Evolutionary conservation across 1,140 invertebrate species (phyloP).

Genomic region (Nixonia krombeini): DNA sequence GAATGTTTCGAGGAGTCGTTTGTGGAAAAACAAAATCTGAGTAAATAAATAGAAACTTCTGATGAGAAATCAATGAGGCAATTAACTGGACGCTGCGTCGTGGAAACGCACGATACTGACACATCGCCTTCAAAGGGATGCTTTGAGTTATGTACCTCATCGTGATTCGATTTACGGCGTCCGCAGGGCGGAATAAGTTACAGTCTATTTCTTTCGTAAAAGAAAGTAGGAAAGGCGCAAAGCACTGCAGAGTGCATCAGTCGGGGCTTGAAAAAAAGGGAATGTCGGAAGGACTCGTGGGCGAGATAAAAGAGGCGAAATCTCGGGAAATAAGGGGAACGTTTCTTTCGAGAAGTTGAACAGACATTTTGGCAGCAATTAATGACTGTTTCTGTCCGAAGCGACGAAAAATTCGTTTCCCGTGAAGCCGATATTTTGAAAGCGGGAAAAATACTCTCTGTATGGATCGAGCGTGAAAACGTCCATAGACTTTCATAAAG

Average conservation of each 20-base stretch:
- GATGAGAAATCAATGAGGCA: too few relatives aligned
- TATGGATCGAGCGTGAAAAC: not conserved
- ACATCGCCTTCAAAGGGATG: too few relatives aligned
- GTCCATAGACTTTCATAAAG: constrained; percentile 9
- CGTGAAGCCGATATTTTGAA: too few relatives aligned
- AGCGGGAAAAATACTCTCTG: not conserved
- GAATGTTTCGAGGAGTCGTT: not conserved
- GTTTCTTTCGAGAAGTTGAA: not conserved
- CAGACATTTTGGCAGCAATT: too few relatives aligned
- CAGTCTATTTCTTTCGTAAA: not conserved
- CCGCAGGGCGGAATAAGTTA: not conserved
- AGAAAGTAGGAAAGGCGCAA: not conserved
- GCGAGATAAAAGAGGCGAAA: not conserved
- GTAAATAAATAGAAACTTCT: too few relatives aligned
- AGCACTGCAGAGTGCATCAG: too few relatives aligned
- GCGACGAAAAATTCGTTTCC: too few relatives aligned
- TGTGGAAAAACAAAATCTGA: too few relatives aligned
- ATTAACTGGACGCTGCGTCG: too few relatives aligned
- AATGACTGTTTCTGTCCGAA: too few relatives aligned
- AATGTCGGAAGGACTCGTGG: not conserved
- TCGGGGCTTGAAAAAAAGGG: not conserved
- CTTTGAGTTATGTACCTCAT: constrained; percentile 9
- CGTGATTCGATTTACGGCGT: not conserved
- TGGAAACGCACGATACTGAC: too few relatives aligned
- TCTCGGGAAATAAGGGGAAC: not conserved